Conservation (phyloP, 2,797 vertebrate genomes). For the Margarornis squamiger region DNA sequence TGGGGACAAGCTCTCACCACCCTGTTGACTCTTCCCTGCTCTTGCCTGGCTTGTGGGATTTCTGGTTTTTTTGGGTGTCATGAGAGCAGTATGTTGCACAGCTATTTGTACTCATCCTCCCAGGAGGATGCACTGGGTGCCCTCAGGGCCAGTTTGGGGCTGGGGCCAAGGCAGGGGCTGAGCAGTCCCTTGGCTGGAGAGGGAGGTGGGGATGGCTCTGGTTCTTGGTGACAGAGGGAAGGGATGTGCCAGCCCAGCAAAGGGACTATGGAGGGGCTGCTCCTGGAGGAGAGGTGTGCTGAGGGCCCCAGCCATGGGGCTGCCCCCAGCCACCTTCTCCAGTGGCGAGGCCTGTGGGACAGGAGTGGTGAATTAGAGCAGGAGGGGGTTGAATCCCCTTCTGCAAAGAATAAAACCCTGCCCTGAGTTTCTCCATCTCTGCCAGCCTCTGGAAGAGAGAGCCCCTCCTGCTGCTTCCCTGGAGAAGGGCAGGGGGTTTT, state of each 20-base stretch:
- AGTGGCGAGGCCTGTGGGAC: background rate
- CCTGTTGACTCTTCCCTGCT: background rate
- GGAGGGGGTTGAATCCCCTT: background rate
- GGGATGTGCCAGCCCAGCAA: background rate
- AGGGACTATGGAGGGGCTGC: background rate
- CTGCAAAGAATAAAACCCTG: background rate
- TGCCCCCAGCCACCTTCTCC: background rate
- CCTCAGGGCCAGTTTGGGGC: background rate
- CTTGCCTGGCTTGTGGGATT: background rate
- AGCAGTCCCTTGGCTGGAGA: background rate
- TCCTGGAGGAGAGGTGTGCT: background rate
- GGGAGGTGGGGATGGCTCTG: background rate
- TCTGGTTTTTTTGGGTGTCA: background rate
- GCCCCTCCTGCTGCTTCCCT: background rate
- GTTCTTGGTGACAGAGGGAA: accelerated
- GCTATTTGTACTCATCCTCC: background rate
- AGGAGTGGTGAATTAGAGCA: background rate
- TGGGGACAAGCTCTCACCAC: background rate
- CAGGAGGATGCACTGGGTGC: background rate
- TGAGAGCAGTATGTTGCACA: background rate
- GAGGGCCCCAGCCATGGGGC: accelerated
- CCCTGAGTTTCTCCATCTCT: background rate
- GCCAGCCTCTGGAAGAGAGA: background rate
- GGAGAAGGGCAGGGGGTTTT: background rate
- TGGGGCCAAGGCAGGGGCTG: background rate